Percentiles rank a stretch among this genome's conserved stretches.
Conservation (phyloP, 2,797 vertebrate genomes). For the Malurus splendens region DNA sequence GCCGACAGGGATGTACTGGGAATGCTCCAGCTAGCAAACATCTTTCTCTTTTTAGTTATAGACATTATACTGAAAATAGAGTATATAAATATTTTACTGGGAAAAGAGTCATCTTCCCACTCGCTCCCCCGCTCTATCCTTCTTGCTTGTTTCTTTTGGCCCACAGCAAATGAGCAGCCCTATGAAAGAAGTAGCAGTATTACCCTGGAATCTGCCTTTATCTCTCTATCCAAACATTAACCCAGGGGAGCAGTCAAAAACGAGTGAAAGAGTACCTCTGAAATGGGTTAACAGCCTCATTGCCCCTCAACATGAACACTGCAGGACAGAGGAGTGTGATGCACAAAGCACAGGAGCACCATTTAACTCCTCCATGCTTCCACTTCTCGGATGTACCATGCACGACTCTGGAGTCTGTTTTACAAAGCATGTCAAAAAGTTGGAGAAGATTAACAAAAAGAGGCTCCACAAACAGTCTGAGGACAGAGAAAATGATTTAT, state of each 20-base stretch:
- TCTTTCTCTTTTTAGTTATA: not conserved
- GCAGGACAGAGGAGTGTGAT: not conserved
- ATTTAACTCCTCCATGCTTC: not conserved
- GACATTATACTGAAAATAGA: not conserved
- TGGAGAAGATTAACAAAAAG: not conserved
- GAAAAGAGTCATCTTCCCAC: not conserved
- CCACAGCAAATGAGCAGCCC: not conserved
- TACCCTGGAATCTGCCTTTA: not conserved
- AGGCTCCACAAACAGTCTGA: not conserved
- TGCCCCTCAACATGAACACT: not conserved
- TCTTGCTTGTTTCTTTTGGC: not conserved
- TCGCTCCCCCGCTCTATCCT: not conserved
- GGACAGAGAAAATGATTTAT: not conserved
- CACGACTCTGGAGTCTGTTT: not conserved
- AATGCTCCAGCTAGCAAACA: not conserved
- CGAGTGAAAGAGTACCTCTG: not conserved
- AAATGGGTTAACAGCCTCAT: not conserved
- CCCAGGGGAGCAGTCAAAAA: not conserved
- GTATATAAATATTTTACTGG: not conserved
- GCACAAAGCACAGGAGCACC: not conserved
- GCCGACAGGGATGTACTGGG: rapidly evolving
- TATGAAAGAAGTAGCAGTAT: not conserved
- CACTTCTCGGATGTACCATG: not conserved
- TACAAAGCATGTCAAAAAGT: not conserved
- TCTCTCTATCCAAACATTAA: not conserved